These are phyloP conservation scores for Palythoa heliodiscus DNA, from an alignment of 92 coral and sea anemone genomes.

Conservation along the genomic window DNA sequence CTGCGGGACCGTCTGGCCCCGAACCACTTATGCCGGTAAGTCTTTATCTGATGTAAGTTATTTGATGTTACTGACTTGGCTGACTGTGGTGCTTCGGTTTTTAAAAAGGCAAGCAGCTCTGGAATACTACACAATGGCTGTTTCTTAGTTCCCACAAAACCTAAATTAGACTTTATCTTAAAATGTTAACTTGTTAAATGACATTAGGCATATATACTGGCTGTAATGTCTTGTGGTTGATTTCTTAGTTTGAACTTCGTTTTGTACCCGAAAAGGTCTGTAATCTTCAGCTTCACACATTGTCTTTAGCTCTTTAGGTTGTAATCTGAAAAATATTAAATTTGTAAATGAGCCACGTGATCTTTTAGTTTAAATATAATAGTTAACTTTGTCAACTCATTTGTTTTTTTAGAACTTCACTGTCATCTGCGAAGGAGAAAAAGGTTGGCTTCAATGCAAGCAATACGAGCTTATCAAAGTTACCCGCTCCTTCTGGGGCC, in stretches of 20 bases:
- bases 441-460: slow-evolving; percentile 99
- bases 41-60: background rate
- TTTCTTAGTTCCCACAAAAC: too few relatives aligned
- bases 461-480: slow-evolving; percentile 98
- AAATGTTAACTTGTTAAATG: too few relatives aligned
- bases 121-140: too few relatives aligned
- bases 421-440: slow-evolving; percentile 99
- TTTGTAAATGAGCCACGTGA: background rate
- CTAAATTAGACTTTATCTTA: too few relatives aligned
- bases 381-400: background rate
- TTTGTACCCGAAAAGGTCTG: too few relatives aligned
- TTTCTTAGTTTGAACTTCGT: too few relatives aligned
- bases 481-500: slow-evolving; percentile 99
- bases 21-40: slow-evolving; percentile 99
- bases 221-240: too few relatives aligned
- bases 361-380: background rate
- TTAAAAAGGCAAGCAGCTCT: background rate
- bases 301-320: too few relatives aligned
- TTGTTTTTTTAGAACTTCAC: slow-evolving; percentile 87
- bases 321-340: too few relatives aligned
- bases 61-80: background rate
- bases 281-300: too few relatives aligned
- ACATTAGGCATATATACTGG: too few relatives aligned
- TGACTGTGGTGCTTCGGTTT: background rate
- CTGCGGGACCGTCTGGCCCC: slow-evolving; percentile 92